phyloP scores from a whole-genome alignment of 2,113 vertebrate species.

The Pycnonotus jocosus region DNA sequence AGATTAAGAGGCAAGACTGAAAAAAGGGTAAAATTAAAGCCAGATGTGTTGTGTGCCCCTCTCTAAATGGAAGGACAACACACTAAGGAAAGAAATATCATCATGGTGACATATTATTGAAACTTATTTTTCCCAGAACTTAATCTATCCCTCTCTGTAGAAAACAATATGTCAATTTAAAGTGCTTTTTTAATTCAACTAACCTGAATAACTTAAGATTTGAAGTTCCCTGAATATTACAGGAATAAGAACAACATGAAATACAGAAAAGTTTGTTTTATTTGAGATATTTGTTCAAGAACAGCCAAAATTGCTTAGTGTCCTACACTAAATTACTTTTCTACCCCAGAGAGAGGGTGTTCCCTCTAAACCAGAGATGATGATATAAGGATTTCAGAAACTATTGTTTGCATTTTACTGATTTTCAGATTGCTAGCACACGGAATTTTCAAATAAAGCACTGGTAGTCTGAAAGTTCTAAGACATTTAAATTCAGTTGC shows the following conservation, averaged over 20 bases:
- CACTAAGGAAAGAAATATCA: neutral
- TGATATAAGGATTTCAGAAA: neutral
- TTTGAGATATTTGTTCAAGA: neutral
- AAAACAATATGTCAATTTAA: neutral
- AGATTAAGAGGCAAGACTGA: neutral
- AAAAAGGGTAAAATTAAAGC: neutral
- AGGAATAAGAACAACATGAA: neutral
- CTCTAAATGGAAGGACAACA: neutral
- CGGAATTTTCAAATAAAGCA: neutral
- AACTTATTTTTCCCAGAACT: neutral
- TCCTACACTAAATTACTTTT: neutral
- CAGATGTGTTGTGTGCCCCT: neutral
- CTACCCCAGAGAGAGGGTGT: conserved; percentile 41
- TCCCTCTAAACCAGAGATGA: conserved; percentile 16
- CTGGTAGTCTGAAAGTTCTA: neutral
- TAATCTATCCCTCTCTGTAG: neutral
- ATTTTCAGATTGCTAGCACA: neutral
- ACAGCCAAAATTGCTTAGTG: neutral
- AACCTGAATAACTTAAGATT: neutral
- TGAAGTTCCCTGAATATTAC: neutral
- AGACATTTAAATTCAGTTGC: neutral
- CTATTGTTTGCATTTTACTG: neutral
- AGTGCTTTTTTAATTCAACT: neutral
- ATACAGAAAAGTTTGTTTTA: conserved; percentile 5
- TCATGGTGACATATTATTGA: fast-evolving